phyloP scores from a whole-genome alignment of 2,888 invertebrate genomes.

The Stratiomys singularior region DNA sequence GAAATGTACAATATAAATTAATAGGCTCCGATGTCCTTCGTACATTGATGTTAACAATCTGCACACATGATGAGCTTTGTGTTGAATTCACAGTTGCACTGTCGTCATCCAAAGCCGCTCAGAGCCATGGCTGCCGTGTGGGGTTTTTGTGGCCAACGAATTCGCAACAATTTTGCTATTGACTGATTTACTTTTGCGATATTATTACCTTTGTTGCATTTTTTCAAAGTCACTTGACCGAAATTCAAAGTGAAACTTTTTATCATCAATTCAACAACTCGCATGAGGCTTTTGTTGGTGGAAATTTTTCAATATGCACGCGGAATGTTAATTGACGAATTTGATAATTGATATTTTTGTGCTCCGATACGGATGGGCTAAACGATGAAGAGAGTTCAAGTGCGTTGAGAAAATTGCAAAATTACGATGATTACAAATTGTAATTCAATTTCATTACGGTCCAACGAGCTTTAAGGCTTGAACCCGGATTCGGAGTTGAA shows the following conservation, averaged over 20 bases:
- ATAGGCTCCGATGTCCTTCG: too few species aligned
- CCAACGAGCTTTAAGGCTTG: too few species aligned
- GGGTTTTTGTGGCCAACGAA: neutral
- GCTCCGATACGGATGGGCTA: neutral
- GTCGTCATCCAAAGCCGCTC: too few species aligned
- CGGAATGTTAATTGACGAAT: conserved; percentile 11
- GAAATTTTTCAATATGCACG: neutral
- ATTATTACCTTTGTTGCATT: neutral
- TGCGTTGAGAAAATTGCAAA: conserved; percentile 3
- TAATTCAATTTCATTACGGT: too few species aligned
- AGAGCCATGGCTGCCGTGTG: neutral
- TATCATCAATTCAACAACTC: neutral
- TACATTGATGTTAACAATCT: too few species aligned
- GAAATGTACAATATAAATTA: too few species aligned
- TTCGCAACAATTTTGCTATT: neutral
- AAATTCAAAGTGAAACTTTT: neutral
- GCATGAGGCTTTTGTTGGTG: neutral
- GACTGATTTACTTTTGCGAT: neutral
- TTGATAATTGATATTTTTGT: conserved; percentile 1
- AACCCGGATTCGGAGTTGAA: too few species aligned
- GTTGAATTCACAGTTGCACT: too few species aligned
- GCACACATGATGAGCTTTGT: too few species aligned
- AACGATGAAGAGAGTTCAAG: conserved; percentile 3
- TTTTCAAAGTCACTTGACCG: conserved; percentile 2
- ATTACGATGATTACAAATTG: conserved; percentile 2